Evolutionary conservation across 2,797 vertebrate genomes (phyloP), one percentile per base, ranked within the genome.

Genomic region (Rhinoraja longicauda): DNA sequence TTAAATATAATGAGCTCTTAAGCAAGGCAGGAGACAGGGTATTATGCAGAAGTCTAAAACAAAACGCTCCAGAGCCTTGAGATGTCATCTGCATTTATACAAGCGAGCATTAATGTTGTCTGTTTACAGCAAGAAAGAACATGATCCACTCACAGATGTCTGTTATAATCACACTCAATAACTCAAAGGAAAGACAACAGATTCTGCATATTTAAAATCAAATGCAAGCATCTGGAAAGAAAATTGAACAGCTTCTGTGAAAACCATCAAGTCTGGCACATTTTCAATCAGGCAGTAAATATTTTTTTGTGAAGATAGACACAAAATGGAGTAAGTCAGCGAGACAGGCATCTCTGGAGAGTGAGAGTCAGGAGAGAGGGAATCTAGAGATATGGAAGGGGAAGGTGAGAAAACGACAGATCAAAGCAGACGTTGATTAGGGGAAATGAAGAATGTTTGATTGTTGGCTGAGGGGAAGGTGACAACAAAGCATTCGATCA

Each of bases 151-250:
- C 39, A 36, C n/a, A 88, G 62, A 88, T 64, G 17, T 39, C 84
- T 67, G 84, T 88, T 88, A 67, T 62, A 86, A 86, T 88, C n/a
- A 21, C 59, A 36, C 17, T 67, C 2, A 1, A 26, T 45, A 73
- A 67, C 70, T 91, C 67, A 91, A 73, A 91, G 90, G 39, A 91
- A 10, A 73, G 24, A 73, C 21, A 73, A 73, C 88, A 24, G 59
- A 64, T 19, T 24, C 88, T 26, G 39, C 26, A 45, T 12, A 91
- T 45, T 91, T 91, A 91, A 90, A 72, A 70, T 88, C 36, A 91
- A 70, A 91, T 4, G n/a, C 67, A 73, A 91, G 6, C 90, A 73
- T 91, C 90, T 91, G 90, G 39, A 73, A 73, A 92, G 90, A 26
- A 92, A 92, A 75, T 12, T 73, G 70, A 53, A 75, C 72, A 92